These are phyloP conservation scores for Cybosia mesomella DNA, from an alignment of 2,888 invertebrate genomes.

Conservation along the genomic window DNA sequence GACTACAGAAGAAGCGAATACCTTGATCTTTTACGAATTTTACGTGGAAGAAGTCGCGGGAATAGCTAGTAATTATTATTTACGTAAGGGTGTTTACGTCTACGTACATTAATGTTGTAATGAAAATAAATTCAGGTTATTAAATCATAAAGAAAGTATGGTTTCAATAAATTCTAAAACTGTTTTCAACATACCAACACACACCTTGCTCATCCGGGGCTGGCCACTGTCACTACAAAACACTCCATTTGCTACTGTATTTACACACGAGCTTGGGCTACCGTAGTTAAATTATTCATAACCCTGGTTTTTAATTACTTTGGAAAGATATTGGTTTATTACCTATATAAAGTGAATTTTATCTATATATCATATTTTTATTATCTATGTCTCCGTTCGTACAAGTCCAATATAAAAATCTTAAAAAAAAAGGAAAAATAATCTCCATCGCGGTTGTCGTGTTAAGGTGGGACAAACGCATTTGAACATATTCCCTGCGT, in stretches of 20 bases:
- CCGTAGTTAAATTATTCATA: not conserved
- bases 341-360: not conserved
- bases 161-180: not conserved
- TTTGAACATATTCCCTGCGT: slow-evolving; percentile 56
- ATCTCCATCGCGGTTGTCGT: slow-evolving; percentile 24
- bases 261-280: not conserved
- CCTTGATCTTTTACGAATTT: too few relatives aligned
- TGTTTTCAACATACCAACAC: not conserved
- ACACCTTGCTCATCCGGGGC: not conserved
- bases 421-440: not conserved
- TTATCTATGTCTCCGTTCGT: not conserved
- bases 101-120: not conserved
- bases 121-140: not conserved
- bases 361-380: not conserved
- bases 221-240: not conserved
- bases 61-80: not conserved
- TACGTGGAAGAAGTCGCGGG: too few relatives aligned
- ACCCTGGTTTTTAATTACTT: not conserved
- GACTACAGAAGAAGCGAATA: too few relatives aligned
- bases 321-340: not conserved
- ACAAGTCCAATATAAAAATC: not conserved
- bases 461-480: slow-evolving; percentile 55
- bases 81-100: not conserved
- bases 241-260: not conserved
- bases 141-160: not conserved